A percentile compares a stretch with the other conserved stretches of the same genome.
Conservation (phyloP, 2,797 vertebrate species). For the Bovichtus variegatus region DNA sequence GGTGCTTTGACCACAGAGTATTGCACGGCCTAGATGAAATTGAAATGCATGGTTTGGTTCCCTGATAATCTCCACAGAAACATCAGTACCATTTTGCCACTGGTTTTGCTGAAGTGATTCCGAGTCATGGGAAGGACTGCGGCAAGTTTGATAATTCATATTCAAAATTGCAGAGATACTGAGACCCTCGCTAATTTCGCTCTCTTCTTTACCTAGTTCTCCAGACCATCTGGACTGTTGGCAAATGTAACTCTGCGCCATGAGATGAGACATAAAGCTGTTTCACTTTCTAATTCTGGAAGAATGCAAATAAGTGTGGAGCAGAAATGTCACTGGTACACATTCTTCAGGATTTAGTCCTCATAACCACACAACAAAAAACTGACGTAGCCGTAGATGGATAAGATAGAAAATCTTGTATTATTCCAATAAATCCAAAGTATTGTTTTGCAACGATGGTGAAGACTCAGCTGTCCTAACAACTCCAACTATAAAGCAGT, state of each 20-base stretch:
- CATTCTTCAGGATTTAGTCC: slow-evolving; percentile 6
- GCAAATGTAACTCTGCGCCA: slow-evolving; percentile 30
- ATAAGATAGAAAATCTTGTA: neutral
- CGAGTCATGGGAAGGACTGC: neutral
- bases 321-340: slow-evolving; percentile 6
- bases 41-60: slow-evolving; percentile 56
- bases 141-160: slow-evolving; percentile 26
- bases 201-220: slow-evolving; percentile 12
- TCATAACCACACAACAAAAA: neutral
- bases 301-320: slow-evolving; percentile 11
- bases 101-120: slow-evolving; percentile 14
- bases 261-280: slow-evolving; percentile 26
- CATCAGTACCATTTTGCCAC: slow-evolving; percentile 41
- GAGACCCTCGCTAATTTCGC: slow-evolving; percentile 8
- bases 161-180: slow-evolving; percentile 17
- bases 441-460: neutral
- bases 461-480: neutral
- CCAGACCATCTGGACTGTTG: slow-evolving; percentile 44
- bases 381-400: neutral
- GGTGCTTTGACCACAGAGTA: slow-evolving; percentile 56
- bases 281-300: slow-evolving; percentile 31
- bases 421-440: neutral
- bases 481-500: neutral
- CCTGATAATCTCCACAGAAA: slow-evolving; percentile 50
- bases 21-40: slow-evolving; percentile 56